A percentile compares a stretch with the other conserved stretches of the same genome.
phyloP scores from a whole-genome alignment of 2,113 vertebrate genomes.

The Neodon shergylaensis region DNA sequence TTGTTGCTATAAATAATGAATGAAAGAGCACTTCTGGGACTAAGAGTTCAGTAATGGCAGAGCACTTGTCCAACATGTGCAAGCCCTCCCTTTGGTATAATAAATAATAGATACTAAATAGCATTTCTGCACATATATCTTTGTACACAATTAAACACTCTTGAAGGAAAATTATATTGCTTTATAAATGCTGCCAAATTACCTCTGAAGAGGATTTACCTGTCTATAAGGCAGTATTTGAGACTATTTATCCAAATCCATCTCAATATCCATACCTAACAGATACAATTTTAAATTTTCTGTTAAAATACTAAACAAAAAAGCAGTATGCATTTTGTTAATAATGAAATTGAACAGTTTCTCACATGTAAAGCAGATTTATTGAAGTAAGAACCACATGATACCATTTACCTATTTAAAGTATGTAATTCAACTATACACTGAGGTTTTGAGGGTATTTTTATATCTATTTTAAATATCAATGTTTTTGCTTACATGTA shows the following conservation, averaged over 20 bases:
- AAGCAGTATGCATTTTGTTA: not conserved
- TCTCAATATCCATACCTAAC: not conserved
- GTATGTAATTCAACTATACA: not conserved
- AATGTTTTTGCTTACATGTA: not conserved
- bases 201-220: not conserved
- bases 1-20: constrained; percentile 28
- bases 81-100: not conserved
- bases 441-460: not conserved
- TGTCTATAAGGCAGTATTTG: not conserved
- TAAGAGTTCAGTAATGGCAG: not conserved
- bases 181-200: not conserved
- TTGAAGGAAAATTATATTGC: not conserved
- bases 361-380: not conserved
- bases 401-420: not conserved
- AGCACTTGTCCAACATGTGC: not conserved
- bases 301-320: not conserved
- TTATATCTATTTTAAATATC: not conserved
- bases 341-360: not conserved
- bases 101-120: not conserved
- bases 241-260: not conserved
- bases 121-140: not conserved
- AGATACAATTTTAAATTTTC: not conserved
- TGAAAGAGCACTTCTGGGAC: not conserved
- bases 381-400: not conserved
- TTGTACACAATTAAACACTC: not conserved